Conservation (phyloP, 2,888 invertebrate genomes). For the Tricholauxania praeusta region DNA sequence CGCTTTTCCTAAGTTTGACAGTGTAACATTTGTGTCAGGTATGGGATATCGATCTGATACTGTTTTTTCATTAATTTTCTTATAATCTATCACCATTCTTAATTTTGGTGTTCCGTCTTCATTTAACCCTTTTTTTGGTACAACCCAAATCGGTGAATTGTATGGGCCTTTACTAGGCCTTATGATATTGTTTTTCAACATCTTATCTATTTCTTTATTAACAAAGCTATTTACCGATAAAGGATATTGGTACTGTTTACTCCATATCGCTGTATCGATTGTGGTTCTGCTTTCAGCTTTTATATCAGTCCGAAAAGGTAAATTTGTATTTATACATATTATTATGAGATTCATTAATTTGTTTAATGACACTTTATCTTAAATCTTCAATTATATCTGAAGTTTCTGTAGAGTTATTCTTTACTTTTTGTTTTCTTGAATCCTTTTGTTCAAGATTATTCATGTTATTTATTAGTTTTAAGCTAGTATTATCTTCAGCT, state of each 20-base stretch:
- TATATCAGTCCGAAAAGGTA: neutral
- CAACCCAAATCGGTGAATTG: neutral
- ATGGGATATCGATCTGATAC: too few relatives aligned
- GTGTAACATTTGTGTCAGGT: too few relatives aligned
- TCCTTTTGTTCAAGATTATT: too few relatives aligned
- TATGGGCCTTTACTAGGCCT: neutral
- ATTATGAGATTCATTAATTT: neutral
- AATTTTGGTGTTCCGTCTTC: too few relatives aligned
- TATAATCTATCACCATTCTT: too few relatives aligned
- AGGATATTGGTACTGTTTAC: constrained; percentile 28
- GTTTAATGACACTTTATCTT: neutral
- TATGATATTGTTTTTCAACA: neutral
- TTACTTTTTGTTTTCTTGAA: too few relatives aligned
- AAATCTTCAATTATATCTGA: too few relatives aligned
- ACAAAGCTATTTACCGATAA: constrained; percentile 4
- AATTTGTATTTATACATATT: neutral
- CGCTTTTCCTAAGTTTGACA: too few relatives aligned
- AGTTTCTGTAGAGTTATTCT: too few relatives aligned
- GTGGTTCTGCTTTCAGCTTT: neutral
- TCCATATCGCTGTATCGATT: constrained; percentile 19
- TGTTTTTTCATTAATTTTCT: too few relatives aligned
- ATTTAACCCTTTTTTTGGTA: neutral
- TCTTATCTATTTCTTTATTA: neutral
- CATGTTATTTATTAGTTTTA: too few relatives aligned
- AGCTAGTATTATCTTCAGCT: too few relatives aligned